Conservation (phyloP, 2,888 invertebrate species). For the Nymphalis polychloros region DNA sequence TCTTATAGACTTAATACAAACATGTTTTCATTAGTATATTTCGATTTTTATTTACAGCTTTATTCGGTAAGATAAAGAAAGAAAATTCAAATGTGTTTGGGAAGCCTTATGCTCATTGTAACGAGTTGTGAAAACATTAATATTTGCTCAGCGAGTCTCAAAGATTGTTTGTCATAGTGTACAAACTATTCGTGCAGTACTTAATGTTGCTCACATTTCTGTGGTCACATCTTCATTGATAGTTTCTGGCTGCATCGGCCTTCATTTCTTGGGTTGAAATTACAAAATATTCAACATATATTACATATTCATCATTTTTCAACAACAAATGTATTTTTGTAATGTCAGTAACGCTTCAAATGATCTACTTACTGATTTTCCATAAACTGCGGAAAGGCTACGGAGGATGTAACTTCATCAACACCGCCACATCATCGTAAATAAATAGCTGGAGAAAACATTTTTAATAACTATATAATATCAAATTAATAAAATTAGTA, state of each 20-base stretch:
- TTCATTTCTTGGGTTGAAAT: slow-evolving; percentile 43
- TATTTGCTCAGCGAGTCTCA: slow-evolving; percentile 39
- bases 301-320: background rate
- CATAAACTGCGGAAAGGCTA: too few relatives aligned
- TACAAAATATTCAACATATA: slow-evolving; percentile 5
- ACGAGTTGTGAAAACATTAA: slow-evolving; percentile 32
- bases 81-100: slow-evolving; percentile 15
- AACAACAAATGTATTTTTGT: background rate
- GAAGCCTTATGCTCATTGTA: slow-evolving; percentile 25
- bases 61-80: background rate
- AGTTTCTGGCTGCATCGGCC: slow-evolving; percentile 54
- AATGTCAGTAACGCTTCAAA: background rate
- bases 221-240: slow-evolving; percentile 64
- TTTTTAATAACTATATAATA: too few relatives aligned
- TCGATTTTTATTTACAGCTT: background rate
- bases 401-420: too few relatives aligned
- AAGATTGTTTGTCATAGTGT: slow-evolving; percentile 43
- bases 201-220: slow-evolving; percentile 48
- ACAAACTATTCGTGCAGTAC: slow-evolving; percentile 45
- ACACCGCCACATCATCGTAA: too few relatives aligned
- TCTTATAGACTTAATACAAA: too few relatives aligned
- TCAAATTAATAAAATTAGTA: too few relatives aligned
- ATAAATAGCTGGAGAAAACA: too few relatives aligned
- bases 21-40: background rate
- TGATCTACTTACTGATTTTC: too few relatives aligned